These are phyloP conservation scores for Gobius niger DNA, from an alignment of 2,113 vertebrate genomes.

Conservation along the genomic window DNA sequence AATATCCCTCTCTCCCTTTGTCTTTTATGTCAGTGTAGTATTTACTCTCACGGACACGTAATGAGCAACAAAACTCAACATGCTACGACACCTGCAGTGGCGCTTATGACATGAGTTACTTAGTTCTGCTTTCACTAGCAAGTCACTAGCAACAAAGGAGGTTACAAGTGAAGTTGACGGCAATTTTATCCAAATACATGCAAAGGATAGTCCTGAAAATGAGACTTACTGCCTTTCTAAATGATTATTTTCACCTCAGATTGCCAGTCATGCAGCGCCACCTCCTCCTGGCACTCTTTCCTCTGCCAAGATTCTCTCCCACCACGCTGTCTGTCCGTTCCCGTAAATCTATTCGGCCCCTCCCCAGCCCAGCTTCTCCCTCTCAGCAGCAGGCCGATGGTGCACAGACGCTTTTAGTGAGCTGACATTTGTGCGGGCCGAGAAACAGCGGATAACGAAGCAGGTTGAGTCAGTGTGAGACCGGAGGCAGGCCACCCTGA, in stretches of 20 bases:
- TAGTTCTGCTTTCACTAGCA: too few relatives aligned
- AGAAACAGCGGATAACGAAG: constrained; percentile 71
- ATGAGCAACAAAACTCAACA: too few relatives aligned
- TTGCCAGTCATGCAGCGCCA: constrained; percentile 28
- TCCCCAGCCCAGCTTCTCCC: constrained; percentile 9
- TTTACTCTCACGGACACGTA: too few relatives aligned
- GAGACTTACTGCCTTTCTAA: neutral
- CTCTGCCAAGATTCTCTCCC: constrained; percentile 14
- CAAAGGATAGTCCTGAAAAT: neutral
- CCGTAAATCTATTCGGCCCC: constrained; percentile 39
- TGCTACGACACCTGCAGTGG: too few relatives aligned
- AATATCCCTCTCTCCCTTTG: too few relatives aligned
- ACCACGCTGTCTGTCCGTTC: constrained; percentile 20
- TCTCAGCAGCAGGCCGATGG: constrained; percentile 42
- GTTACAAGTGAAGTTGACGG: neutral
- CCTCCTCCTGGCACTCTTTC: constrained; percentile 39
- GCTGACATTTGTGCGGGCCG: constrained; percentile 69
- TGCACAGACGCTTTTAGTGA: constrained; percentile 67
- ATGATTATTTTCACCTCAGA: neutral
- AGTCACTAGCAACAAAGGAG: neutral
- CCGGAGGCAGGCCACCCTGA: constrained; percentile 67
- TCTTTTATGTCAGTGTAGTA: too few relatives aligned
- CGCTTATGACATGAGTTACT: too few relatives aligned
- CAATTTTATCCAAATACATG: neutral
- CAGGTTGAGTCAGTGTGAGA: constrained; percentile 73